Evolutionary conservation across 2,797 vertebrate genomes (phyloP).

Genomic region (Paramormyrops hopkinsi): DNA sequence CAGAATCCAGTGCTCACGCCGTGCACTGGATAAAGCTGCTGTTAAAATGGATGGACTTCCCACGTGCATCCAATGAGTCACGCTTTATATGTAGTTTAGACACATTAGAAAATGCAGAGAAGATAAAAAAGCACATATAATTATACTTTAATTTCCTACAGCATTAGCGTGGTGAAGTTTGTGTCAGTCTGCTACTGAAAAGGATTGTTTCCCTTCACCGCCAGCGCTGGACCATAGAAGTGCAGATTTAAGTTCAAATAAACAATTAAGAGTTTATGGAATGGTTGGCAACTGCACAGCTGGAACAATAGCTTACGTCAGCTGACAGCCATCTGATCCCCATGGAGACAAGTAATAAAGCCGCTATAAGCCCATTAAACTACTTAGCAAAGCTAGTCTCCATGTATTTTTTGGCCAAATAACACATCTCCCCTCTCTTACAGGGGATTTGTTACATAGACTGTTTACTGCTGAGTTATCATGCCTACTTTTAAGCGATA

Average conservation of each 20-base stretch:
- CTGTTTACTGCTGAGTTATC: conserved; percentile 4
- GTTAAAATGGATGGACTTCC: background rate
- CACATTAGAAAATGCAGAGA: background rate
- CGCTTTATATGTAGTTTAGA: background rate
- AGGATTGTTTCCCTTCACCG: background rate
- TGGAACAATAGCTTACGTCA: conserved; percentile 7
- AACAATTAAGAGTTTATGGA: conserved; percentile 10
- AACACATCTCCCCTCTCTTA: background rate
- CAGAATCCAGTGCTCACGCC: background rate
- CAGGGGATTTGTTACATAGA: conserved; percentile 9
- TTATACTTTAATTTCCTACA: background rate
- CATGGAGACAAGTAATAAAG: conserved; percentile 9
- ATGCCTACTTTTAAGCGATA: conserved; percentile 12
- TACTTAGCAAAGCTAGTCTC: background rate
- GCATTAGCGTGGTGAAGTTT: background rate
- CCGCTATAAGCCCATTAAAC: background rate
- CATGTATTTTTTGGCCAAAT: background rate
- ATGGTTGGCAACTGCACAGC: background rate
- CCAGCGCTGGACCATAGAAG: background rate
- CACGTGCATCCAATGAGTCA: background rate
- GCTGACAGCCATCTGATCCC: background rate
- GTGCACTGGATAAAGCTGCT: background rate
- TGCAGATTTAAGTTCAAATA: conserved; percentile 1
- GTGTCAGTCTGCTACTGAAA: background rate
- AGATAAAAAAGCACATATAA: background rate